Conservation (phyloP, 2,113 vertebrate genomes). For the Peromyscus californicus region DNA sequence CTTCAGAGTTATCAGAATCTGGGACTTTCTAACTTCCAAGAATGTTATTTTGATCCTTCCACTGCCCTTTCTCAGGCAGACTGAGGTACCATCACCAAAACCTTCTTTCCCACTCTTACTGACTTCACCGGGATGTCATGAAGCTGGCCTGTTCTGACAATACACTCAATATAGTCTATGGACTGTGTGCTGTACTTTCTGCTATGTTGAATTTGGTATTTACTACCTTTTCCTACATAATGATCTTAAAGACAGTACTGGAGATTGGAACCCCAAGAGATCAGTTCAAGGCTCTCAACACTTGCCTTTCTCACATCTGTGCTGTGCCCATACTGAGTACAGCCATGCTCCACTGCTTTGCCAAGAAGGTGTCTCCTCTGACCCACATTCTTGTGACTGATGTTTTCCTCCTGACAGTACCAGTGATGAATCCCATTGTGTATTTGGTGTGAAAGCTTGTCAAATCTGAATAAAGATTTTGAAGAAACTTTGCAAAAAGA, state of each 20-base stretch:
- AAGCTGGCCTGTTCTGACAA: neutral
- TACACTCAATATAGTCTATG: neutral
- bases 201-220: neutral
- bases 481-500: constrained; percentile 36
- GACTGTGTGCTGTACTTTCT: neutral
- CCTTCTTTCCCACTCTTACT: neutral
- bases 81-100: neutral
- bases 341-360: constrained; percentile 57
- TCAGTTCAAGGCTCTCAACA: constrained; percentile 10
- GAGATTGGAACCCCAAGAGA: neutral
- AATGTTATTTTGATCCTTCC: neutral
- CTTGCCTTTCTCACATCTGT: constrained; percentile 57
- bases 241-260: neutral
- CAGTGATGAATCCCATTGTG: constrained; percentile 69
- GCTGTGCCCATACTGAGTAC: constrained; percentile 34
- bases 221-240: neutral
- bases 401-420: constrained; percentile 62
- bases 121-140: neutral
- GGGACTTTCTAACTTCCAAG: neutral
- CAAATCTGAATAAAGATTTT: constrained; percentile 38
- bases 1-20: neutral
- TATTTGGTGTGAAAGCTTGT: constrained; percentile 59
- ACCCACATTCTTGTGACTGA: constrained; percentile 69
- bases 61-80: neutral
- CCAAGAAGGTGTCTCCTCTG: constrained; percentile 20